Evolutionary conservation across 2,888 invertebrate species (phyloP).

Genomic region (Synanthedon tipuliformis): DNA sequence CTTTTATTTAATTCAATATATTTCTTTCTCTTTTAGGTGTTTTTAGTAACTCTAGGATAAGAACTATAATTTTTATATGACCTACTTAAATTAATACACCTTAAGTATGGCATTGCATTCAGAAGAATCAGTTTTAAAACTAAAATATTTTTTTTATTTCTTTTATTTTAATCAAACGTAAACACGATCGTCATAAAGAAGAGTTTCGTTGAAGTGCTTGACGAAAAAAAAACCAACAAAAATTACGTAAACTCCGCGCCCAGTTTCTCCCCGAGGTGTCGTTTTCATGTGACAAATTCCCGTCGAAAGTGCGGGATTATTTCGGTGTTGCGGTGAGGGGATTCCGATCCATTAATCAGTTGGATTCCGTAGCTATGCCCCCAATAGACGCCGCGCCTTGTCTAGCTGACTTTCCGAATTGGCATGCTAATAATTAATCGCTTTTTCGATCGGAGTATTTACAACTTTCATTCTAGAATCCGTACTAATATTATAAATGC

Average conservation of each 20-base stretch:
- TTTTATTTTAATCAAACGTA: not conserved
- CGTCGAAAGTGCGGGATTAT: constrained; percentile 34
- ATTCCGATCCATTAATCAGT: constrained; percentile 39
- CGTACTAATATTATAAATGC: too few relatives aligned
- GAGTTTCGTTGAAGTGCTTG: not conserved
- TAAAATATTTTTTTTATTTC: not conserved
- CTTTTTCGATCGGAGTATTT: not conserved
- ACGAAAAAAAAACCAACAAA: constrained; percentile 6
- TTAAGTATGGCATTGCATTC: too few relatives aligned
- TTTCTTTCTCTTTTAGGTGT: too few relatives aligned
- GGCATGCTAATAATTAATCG: not conserved
- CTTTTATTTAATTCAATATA: too few relatives aligned
- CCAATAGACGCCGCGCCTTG: constrained; percentile 24
- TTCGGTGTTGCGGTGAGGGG: constrained; percentile 10
- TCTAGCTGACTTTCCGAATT: constrained; percentile 8
- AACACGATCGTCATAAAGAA: not conserved
- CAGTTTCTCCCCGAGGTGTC: constrained; percentile 30
- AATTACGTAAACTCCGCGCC: constrained; percentile 8
- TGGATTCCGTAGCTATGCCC: constrained; percentile 19
- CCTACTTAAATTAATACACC: too few relatives aligned
- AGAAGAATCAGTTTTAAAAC: too few relatives aligned
- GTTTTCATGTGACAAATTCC: constrained; percentile 40
- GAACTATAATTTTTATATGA: too few relatives aligned
- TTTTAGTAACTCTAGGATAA: too few relatives aligned
- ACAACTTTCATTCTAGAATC: not conserved